Evolutionary conservation across 2,888 invertebrate species (phyloP).

Genomic region (Amphimallon solstitiale): DNA sequence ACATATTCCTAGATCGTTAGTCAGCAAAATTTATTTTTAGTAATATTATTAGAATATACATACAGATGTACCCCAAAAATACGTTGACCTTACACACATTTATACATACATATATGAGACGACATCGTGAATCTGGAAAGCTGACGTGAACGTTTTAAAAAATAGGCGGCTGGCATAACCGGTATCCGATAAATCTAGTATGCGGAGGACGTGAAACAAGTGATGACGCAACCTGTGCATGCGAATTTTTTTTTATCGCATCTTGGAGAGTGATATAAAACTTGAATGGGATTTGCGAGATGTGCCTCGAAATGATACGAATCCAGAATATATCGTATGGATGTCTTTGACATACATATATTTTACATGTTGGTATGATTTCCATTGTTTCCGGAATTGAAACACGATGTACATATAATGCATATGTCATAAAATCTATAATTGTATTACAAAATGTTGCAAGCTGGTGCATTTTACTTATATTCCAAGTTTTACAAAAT

Average conservation of each 20-base stretch:
- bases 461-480: too few species aligned
- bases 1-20: too few species aligned
- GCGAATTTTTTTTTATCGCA: conserved; percentile 29
- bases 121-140: conserved; percentile 27
- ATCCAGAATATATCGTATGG: neutral
- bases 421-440: too few species aligned
- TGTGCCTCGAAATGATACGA: conserved; percentile 1
- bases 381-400: too few species aligned
- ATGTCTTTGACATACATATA: neutral
- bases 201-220: conserved; percentile 29
- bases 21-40: conserved; percentile 17
- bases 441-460: too few species aligned
- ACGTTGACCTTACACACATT: conserved; percentile 5
- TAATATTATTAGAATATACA: conserved; percentile 8
- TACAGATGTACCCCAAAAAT: neutral
- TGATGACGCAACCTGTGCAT: conserved; percentile 29
- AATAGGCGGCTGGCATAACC: conserved; percentile 28
- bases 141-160: conserved; percentile 31
- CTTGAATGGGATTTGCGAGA: conserved; percentile 25
- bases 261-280: conserved; percentile 31
- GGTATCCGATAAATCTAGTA: conserved; percentile 30
- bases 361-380: neutral
- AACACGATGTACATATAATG: too few species aligned
- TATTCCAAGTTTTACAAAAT: too few species aligned
- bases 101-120: neutral